A percentile compares a stretch with the other conserved stretches of the same genome.
Evolutionary conservation across 2,888 invertebrate genomes (phyloP).

Genomic region (Mimumesa dahlbomi): DNA sequence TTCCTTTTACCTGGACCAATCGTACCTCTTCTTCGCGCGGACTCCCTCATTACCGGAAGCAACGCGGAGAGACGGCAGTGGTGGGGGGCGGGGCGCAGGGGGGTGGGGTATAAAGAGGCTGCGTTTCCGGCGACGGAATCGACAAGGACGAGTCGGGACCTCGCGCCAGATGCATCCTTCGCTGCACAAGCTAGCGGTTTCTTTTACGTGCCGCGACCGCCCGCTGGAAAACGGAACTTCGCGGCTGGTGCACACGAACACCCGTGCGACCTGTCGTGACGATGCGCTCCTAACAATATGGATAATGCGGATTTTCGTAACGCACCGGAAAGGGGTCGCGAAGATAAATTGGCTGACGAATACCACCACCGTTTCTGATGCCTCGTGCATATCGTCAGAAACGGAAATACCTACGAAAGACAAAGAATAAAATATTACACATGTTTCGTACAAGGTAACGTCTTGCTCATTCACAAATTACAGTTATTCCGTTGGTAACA

Average conservation of each 20-base stretch:
- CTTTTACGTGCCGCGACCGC: constrained; percentile 54
- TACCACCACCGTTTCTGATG: constrained; percentile 1
- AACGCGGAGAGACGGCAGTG: constrained; percentile 46
- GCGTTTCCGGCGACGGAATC: constrained; percentile 73
- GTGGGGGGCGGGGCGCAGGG: too few species aligned
- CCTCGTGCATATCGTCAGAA: neutral
- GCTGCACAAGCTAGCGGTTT: constrained; percentile 72
- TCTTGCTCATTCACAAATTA: too few species aligned
- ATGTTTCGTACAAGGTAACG: too few species aligned
- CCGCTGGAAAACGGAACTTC: constrained; percentile 66
- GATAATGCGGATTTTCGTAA: constrained; percentile 60
- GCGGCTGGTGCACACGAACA: constrained; percentile 60
- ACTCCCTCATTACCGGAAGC: constrained; percentile 56
- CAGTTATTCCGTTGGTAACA: too few species aligned
- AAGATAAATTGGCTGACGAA: constrained; percentile 43
- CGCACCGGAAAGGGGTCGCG: constrained; percentile 55
- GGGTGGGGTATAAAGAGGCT: constrained; percentile 66
- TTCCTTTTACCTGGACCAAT: constrained; percentile 40
- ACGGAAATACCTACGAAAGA: constrained; percentile 30
- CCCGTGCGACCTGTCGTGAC: constrained; percentile 64
- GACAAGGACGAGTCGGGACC: constrained; percentile 76
- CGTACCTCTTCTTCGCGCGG: constrained; percentile 25
- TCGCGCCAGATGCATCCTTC: constrained; percentile 79
- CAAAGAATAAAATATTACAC: too few species aligned
- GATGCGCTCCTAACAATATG: constrained; percentile 62